Base-by-base conservation (phyloP, 2,888 invertebrate species). In the Ophion obscuratus region DNA sequence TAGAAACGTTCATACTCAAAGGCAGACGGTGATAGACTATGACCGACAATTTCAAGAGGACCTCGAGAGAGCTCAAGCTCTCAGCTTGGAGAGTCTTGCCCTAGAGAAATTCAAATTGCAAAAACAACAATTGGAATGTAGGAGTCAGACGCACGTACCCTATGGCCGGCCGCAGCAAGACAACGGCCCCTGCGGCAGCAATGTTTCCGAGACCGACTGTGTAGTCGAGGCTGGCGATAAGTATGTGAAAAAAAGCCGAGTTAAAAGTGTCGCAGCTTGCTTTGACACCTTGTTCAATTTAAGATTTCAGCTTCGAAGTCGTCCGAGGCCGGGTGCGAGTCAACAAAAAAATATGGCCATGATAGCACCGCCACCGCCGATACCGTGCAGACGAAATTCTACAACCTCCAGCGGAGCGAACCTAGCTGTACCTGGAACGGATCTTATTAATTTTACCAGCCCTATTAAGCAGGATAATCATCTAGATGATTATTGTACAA, bases 1-100 rank as follows among this genome's bases (percentile, higher is more conserved):
- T 87, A 92, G 90, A 88, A 93, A 92, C 81, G 88, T 91, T 67
- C 89, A 89, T 71, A 86, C 90, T 86, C 93, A 92, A 78, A 91
- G 91, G 88, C 86, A 89, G 84, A 87, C 91, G 89, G 93, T 93
- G 90, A 92, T 94, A 85, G 97, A 97, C 92, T 97, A 96, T 95
- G 98, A 98, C 92, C 96, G 96, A 91, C 97, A 97, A 94, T 98
- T 97, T 92, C 96, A 97, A 95, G 97, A 97, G 87, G 98, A 98
- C 93, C 95, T 98, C 93, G 98, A 98, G 94, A 96, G 97, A 94
- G 98, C 98, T 1, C 97, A 97, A 93, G 98, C 98, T 76, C 95
- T 98, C 71, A 98, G 98, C 94, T 95, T 98, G 92, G 98, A 98
- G 95, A 97, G 97, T 91, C 95, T 97, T 89, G 98, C 97, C 62